phyloP scores from a whole-genome alignment of 1,140 invertebrate species.

The Drosophila truncata region DNA sequence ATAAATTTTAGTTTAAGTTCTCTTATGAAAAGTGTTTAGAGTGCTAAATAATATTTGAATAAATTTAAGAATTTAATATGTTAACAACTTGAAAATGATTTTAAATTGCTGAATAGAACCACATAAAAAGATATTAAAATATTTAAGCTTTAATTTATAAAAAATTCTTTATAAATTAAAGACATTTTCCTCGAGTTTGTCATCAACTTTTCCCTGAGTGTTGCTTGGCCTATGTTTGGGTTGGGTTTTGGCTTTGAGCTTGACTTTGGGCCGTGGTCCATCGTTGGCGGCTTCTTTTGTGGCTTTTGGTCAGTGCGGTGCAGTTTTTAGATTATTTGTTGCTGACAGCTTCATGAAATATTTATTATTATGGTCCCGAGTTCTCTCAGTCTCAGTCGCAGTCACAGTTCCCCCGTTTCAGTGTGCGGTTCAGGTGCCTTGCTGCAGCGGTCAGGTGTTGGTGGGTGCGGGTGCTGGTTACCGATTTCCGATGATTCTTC shows the following conservation, averaged over 20 bases:
- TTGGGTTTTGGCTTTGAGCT: conserved; percentile 35
- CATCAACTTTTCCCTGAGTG: conserved; percentile 6
- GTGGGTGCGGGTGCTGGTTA: conserved; percentile 55
- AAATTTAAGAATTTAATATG: too few species aligned
- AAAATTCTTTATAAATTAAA: too few species aligned
- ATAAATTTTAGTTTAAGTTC: too few species aligned
- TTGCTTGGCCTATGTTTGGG: conserved; percentile 28
- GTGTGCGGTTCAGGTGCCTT: conserved; percentile 13
- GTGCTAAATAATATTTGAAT: too few species aligned
- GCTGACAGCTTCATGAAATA: conserved; percentile 84
- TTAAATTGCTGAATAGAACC: too few species aligned
- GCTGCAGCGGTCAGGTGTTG: conserved; percentile 48
- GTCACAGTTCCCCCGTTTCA: conserved; percentile 8
- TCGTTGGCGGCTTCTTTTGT: conserved; percentile 73
- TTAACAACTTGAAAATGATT: too few species aligned
- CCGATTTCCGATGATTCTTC: conserved; percentile 24
- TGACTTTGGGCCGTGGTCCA: conserved; percentile 48
- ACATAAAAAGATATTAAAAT: too few species aligned
- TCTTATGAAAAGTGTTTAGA: too few species aligned
- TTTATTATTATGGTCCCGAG: conserved; percentile 77
- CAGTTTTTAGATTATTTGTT: conserved; percentile 84
- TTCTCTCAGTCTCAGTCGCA: conserved; percentile 27
- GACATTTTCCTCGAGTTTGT: too few species aligned
- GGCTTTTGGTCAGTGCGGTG: conserved; percentile 68
- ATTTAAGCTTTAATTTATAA: not conserved